phyloP scores from a whole-genome alignment of 2,888 invertebrate genomes.

The Dryocosmus kuriphilus region DNA sequence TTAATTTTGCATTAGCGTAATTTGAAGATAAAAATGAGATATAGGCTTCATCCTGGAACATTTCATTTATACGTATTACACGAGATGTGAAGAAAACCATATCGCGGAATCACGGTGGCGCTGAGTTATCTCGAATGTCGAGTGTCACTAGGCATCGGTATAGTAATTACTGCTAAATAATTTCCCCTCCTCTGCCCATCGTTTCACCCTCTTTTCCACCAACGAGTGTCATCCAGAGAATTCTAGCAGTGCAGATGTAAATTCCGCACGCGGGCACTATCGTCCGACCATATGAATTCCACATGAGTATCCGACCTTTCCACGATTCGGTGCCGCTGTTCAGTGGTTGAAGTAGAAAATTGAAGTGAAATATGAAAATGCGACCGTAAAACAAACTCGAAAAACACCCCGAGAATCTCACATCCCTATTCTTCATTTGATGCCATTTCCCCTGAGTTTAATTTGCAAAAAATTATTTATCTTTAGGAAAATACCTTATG shows the following conservation, averaged over 20 bases:
- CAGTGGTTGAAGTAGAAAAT: conserved; percentile 73
- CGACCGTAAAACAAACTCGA: conserved; percentile 56
- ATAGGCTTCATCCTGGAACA: neutral
- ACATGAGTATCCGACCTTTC: conserved; percentile 73
- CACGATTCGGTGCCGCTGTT: conserved; percentile 63
- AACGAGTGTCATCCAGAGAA: conserved; percentile 63
- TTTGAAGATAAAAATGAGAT: conserved; percentile 11
- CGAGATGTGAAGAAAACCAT: conserved; percentile 19
- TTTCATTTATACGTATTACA: neutral
- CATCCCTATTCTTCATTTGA: conserved; percentile 33
- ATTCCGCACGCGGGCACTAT: conserved; percentile 61
- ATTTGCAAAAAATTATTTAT: neutral
- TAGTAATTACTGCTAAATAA: conserved; percentile 76
- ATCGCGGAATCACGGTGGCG: conserved; percentile 32
- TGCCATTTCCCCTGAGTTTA: neutral
- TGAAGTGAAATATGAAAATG: conserved; percentile 75
- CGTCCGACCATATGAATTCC: conserved; percentile 72
- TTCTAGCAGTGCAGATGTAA: conserved; percentile 65
- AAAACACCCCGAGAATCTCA: conserved; percentile 45
- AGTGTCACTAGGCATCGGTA: conserved; percentile 66
- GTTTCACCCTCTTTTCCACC: conserved; percentile 52
- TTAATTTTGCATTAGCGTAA: conserved; percentile 10
- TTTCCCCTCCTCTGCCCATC: conserved; percentile 60
- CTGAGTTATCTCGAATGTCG: conserved; percentile 49
- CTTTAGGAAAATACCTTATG: too few relatives aligned